Percentiles rank a stretch among this genome's conserved stretches.
phyloP scores from a whole-genome alignment of 2,888 invertebrate species.

The Hemicrepidius hirtus region DNA sequence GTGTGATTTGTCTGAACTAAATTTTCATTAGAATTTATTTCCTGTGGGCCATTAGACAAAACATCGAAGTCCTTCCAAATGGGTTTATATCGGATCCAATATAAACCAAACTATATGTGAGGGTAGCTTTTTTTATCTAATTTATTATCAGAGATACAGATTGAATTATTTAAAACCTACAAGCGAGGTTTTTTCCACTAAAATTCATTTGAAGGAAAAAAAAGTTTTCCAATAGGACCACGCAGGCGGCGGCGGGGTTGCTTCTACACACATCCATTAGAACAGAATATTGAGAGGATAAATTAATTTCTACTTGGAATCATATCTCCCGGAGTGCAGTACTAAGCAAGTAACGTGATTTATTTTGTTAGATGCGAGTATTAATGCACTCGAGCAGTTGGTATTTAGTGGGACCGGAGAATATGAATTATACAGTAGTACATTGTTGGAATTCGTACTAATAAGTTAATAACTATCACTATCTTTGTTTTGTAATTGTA shows the following conservation, averaged over 20 bases:
- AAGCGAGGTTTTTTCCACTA: not conserved
- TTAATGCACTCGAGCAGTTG: conserved; percentile 33
- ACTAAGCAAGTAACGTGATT: conserved; percentile 35
- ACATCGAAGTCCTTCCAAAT: conserved; percentile 25
- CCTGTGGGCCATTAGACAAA: conserved; percentile 29
- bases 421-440: not conserved
- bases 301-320: conserved; percentile 28
- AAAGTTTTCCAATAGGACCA: not conserved
- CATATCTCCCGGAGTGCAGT: conserved; percentile 12
- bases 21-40: conserved; percentile 29
- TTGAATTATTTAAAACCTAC: conserved; percentile 15
- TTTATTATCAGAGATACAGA: conserved; percentile 25
- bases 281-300: conserved; percentile 27
- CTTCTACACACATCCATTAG: conserved; percentile 4
- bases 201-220: conserved; percentile 8
- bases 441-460: conserved; percentile 15
- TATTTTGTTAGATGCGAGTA: conserved; percentile 24
- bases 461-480: conserved; percentile 25
- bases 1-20: not conserved
- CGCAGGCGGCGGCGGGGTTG: too few species aligned
- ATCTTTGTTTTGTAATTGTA: not conserved
- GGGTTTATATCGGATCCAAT: conserved; percentile 22
- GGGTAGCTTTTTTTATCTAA: conserved; percentile 24
- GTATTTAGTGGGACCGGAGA: conserved; percentile 17
- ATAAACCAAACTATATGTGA: conserved; percentile 2